These are phyloP conservation scores for Oreochromis spilurus DNA, from an alignment of 2,113 vertebrate genomes.

Conservation along the genomic window DNA sequence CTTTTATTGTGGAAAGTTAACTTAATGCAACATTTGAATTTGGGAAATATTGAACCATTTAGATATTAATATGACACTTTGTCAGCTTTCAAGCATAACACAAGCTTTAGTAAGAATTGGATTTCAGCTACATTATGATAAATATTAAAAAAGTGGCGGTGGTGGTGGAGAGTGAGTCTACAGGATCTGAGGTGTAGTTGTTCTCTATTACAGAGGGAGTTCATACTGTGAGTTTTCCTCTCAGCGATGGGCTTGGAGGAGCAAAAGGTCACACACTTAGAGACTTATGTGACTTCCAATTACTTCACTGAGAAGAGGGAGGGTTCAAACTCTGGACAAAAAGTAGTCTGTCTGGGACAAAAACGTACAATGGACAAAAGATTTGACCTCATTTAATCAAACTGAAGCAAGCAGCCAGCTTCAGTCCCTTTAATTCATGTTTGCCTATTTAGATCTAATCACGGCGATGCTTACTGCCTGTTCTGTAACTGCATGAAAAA, in stretches of 20 bases:
- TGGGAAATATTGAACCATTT: not conserved
- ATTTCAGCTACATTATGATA: not conserved
- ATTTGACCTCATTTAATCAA: not conserved
- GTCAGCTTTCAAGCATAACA: not conserved
- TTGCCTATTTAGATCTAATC: not conserved
- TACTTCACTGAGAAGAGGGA: not conserved
- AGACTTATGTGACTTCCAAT: not conserved
- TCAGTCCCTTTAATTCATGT: not conserved
- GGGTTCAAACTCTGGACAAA: not conserved
- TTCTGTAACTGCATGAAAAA: not conserved
- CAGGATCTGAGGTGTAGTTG: not conserved
- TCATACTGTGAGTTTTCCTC: not conserved
- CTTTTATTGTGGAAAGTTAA: not conserved
- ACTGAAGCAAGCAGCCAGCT: not conserved
- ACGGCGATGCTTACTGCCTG: not conserved
- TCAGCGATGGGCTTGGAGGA: not conserved
- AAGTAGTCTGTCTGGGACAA: not conserved
- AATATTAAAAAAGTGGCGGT: not conserved
- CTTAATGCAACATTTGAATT: not conserved
- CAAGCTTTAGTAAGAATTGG: not conserved
- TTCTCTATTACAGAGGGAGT: not conserved
- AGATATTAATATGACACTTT: not conserved
- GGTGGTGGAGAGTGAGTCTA: not conserved
- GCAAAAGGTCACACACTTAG: not conserved
- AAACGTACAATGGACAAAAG: not conserved